These are phyloP conservation scores for Uloborus diversus DNA, from an alignment of 1,140 invertebrate genomes.

Conservation along the genomic window DNA sequence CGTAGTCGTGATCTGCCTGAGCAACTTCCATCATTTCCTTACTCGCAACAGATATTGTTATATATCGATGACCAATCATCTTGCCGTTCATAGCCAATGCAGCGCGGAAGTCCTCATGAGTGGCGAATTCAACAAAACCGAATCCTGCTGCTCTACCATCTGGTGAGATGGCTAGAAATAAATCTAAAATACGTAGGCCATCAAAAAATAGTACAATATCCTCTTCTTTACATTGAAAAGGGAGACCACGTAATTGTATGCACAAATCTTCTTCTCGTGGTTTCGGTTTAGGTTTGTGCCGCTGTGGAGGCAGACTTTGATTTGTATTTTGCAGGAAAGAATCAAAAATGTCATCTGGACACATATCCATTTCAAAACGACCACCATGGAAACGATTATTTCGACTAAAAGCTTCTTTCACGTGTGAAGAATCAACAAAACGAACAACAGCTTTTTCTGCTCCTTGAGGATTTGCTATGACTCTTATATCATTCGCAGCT, in stretches of 20 bases:
- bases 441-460: constrained; percentile 82
- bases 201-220: constrained; percentile 81
- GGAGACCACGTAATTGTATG: constrained; percentile 75
- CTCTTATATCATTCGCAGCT: constrained; percentile 82
- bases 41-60: constrained; percentile 61
- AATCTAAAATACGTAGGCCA: constrained; percentile 73
- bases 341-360: constrained; percentile 25
- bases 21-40: constrained; percentile 47
- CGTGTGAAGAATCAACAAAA: constrained; percentile 74
- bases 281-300: background rate
- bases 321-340: no score
- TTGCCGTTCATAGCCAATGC: constrained; percentile 61
- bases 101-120: constrained; percentile 70
- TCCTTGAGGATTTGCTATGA: constrained; percentile 82
- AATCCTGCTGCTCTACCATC: constrained; percentile 69
- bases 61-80: constrained; percentile 61
- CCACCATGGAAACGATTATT: constrained; percentile 65
- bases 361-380: constrained; percentile 60
- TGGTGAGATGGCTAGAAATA: constrained; percentile 75
- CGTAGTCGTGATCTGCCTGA: no score
- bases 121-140: constrained; percentile 79
- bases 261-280: constrained; percentile 54
- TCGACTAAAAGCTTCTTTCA: constrained; percentile 74
- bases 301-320: background rate
- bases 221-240: constrained; percentile 78